phyloP scores from a whole-genome alignment of 1,140 invertebrate genomes.

The Octopus bimaculoides region DNA sequence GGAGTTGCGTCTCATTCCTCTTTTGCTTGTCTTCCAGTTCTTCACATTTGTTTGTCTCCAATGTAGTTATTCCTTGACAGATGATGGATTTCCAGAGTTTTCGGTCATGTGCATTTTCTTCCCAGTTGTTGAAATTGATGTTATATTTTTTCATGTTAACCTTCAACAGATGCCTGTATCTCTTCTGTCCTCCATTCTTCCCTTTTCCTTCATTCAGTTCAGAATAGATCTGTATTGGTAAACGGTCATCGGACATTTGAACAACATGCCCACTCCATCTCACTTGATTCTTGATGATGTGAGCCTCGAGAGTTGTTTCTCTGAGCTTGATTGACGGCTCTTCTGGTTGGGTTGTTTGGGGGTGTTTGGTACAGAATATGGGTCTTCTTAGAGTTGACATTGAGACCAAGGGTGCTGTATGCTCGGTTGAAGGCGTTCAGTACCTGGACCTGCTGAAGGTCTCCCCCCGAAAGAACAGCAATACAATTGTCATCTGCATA shows the following conservation, averaged over 20 bases:
- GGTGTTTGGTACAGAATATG: neutral
- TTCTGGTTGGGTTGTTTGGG: neutral
- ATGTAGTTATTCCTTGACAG: neutral
- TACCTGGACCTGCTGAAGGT: neutral
- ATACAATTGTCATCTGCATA: neutral
- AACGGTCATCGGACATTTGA: neutral
- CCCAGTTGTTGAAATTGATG: neutral
- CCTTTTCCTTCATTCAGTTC: neutral
- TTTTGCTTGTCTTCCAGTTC: neutral
- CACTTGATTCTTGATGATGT: neutral
- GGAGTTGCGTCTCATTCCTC: neutral
- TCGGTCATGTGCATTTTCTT: neutral
- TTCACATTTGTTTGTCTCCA: neutral
- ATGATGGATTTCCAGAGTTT: neutral
- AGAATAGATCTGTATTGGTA: neutral
- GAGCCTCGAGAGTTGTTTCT: neutral
- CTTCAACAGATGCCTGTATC: neutral
- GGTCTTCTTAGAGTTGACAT: neutral
- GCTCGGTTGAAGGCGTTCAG: neutral
- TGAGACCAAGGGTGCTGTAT: neutral
- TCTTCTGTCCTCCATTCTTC: neutral
- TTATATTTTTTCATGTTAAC: neutral
- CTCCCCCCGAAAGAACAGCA: neutral
- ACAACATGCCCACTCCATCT: neutral
- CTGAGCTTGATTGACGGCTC: neutral